Percentiles rank a stretch among this genome's conserved stretches.
Evolutionary conservation across 2,888 invertebrate genomes (phyloP).

Genomic region (Eumerus sabulonum): DNA sequence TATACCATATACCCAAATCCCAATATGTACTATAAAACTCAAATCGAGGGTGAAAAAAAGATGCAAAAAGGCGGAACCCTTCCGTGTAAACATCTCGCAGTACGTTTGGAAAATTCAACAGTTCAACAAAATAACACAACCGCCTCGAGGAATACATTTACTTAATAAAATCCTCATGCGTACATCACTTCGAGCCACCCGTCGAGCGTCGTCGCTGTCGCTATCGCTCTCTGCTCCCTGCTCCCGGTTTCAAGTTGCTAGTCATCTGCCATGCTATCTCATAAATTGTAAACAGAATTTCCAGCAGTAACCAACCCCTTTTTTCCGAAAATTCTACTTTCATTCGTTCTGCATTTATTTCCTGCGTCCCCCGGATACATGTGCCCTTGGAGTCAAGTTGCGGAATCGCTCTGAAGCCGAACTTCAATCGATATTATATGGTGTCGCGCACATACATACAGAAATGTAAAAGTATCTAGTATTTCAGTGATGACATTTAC

Average conservation of each 20-base stretch:
- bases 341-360: not conserved
- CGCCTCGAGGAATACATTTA: conserved; percentile 47
- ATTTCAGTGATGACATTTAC: conserved; percentile 38
- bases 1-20: conserved; percentile 20
- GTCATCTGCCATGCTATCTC: no score
- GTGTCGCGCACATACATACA: conserved; percentile 15
- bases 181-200: conserved; percentile 16
- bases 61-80: conserved; percentile 1
- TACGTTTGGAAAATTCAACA: conserved; percentile 45
- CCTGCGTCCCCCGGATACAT: conserved; percentile 2
- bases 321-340: no score
- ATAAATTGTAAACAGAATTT: conserved; percentile 28
- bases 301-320: not conserved
- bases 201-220: no score
- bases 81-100: conserved; percentile 17
- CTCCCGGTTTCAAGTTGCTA: no score
- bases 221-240: no score
- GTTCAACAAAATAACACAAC: conserved; percentile 32
- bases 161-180: conserved; percentile 50
- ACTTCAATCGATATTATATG: conserved; percentile 32
- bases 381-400: conserved; percentile 1
- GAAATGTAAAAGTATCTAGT: conserved; percentile 9
- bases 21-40: conserved; percentile 43
- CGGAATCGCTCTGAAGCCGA: no score
- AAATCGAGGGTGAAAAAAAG: conserved; percentile 33